Percentiles rank a stretch among this genome's conserved stretches.
Conservation (phyloP, 2,113 vertebrate genomes). For the Oxyura jamaicensis region DNA sequence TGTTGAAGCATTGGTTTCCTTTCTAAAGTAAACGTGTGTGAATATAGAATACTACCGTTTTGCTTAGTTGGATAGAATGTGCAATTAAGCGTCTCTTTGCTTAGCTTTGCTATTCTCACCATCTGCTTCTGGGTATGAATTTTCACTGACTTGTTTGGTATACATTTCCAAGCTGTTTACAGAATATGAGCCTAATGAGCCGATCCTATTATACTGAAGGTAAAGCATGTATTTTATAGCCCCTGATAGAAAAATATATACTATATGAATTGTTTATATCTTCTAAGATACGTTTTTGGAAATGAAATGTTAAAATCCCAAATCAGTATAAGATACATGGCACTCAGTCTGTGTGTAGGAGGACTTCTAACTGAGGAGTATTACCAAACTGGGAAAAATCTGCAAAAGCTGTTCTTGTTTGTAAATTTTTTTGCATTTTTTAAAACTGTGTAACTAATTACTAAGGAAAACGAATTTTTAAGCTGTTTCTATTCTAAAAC, state of each 20-base stretch:
- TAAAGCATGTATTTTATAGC: slow-evolving; percentile 37
- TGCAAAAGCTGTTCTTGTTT: slow-evolving; percentile 11
- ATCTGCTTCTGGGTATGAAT: slow-evolving; percentile 69
- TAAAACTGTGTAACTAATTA: neutral
- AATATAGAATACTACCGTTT: slow-evolving; percentile 1
- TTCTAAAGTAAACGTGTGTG: slow-evolving; percentile 1
- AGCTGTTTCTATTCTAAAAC: neutral
- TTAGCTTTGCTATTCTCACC: slow-evolving; percentile 71
- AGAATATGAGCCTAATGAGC: slow-evolving; percentile 60
- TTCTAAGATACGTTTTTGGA: neutral
- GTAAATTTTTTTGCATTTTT: neutral
- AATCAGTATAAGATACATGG: neutral
- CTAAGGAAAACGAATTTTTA: neutral
- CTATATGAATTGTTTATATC: neutral
- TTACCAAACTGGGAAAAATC: neutral
- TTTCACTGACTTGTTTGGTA: slow-evolving; percentile 62
- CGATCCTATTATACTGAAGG: slow-evolving; percentile 45
- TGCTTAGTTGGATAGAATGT: slow-evolving; percentile 55
- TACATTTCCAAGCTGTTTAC: slow-evolving; percentile 65
- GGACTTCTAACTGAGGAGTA: slow-evolving; percentile 3
- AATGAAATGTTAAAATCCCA: slow-evolving; percentile 5
- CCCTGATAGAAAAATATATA: neutral
- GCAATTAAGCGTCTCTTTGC: slow-evolving; percentile 59
- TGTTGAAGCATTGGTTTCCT: neutral
- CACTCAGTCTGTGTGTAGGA: neutral